These are phyloP conservation scores for Pseudomugil tenellus DNA, from an alignment of 2,797 vertebrate genomes.

Conservation along the genomic window DNA sequence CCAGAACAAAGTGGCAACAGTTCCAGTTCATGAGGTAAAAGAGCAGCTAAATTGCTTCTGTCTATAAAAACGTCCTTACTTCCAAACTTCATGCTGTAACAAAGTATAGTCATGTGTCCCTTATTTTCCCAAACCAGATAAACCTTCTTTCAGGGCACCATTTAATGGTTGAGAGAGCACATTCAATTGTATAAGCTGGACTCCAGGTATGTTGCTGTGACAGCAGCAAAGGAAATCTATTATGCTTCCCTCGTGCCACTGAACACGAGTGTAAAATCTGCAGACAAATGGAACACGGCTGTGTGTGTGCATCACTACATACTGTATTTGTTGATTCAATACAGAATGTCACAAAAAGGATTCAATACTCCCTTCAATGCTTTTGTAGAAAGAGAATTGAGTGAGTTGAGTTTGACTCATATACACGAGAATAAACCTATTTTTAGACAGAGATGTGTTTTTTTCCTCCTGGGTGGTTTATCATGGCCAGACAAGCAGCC, in stretches of 20 bases:
- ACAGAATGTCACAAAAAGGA: constrained; percentile 13
- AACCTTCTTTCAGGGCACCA: constrained; percentile 45
- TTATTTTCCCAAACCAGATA: constrained; percentile 56
- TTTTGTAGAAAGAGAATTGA: constrained; percentile 15
- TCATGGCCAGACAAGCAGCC: constrained; percentile 40
- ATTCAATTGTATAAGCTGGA: constrained; percentile 68
- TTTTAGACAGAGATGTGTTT: constrained; percentile 19
- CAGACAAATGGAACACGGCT: constrained; percentile 44
- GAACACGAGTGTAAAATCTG: constrained; percentile 46
- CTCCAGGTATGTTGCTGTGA: constrained; percentile 63
- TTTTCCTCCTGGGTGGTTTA: constrained; percentile 35
- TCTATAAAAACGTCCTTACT: constrained; percentile 57
- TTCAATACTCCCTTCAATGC: constrained; percentile 6
- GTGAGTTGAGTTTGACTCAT: constrained; percentile 10
- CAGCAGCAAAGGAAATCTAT: constrained; percentile 64
- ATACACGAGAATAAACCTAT: constrained; percentile 26
- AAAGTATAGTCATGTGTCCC: constrained; percentile 55
- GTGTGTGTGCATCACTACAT: constrained; percentile 28
- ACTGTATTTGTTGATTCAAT: constrained; percentile 31
- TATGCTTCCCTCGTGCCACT: constrained; percentile 47
- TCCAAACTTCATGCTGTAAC: constrained; percentile 53
- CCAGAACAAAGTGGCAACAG: constrained; percentile 58
- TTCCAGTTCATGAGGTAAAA: constrained; percentile 67
- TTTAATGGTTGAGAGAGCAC: constrained; percentile 76
- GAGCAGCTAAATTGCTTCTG: constrained; percentile 67